phyloP scores from a whole-genome alignment of 92 coral and sea anemone species.

The Galaxea fascicularis region DNA sequence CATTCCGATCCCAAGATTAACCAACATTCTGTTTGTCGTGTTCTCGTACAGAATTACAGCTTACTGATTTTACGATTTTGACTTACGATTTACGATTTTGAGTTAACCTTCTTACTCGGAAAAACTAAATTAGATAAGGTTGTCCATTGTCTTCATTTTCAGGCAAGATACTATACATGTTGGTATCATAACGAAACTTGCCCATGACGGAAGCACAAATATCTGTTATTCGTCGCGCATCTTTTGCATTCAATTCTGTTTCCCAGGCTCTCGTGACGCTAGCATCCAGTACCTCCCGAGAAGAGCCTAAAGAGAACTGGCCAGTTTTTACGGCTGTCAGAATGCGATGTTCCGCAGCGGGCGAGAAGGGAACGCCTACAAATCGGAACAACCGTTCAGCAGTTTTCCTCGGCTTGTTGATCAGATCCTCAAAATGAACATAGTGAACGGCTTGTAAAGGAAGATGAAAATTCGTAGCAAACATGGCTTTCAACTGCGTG shows the following conservation, averaged over 20 bases:
- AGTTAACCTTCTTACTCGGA: no score
- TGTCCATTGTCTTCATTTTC: not conserved
- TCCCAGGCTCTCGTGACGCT: slow-evolving; percentile 69
- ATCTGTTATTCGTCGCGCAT: slow-evolving; percentile 70
- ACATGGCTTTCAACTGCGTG: slow-evolving; percentile 69
- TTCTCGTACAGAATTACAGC: no score
- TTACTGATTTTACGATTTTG: no score
- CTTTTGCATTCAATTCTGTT: slow-evolving; percentile 46
- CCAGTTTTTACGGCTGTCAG: slow-evolving; percentile 68
- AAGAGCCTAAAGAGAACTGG: slow-evolving; percentile 52
- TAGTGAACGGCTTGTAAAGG: slow-evolving; percentile 58
- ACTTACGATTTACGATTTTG: no score
- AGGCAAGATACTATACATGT: no score
- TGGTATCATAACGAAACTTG: slow-evolving; percentile 40
- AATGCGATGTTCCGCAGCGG: slow-evolving; percentile 73
- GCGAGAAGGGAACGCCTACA: slow-evolving; percentile 73
- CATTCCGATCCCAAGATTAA: no score
- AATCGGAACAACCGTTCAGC: slow-evolving; percentile 72
- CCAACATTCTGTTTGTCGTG: no score
- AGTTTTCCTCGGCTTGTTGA: slow-evolving; percentile 76
- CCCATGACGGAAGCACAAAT: slow-evolving; percentile 82
- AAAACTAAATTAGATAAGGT: not conserved
- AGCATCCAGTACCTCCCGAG: slow-evolving; percentile 70
- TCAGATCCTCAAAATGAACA: slow-evolving; percentile 80
- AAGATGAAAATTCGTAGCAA: slow-evolving; percentile 40